Conservation (phyloP, 2,888 invertebrate species). For the Diadegma fenestrale region DNA sequence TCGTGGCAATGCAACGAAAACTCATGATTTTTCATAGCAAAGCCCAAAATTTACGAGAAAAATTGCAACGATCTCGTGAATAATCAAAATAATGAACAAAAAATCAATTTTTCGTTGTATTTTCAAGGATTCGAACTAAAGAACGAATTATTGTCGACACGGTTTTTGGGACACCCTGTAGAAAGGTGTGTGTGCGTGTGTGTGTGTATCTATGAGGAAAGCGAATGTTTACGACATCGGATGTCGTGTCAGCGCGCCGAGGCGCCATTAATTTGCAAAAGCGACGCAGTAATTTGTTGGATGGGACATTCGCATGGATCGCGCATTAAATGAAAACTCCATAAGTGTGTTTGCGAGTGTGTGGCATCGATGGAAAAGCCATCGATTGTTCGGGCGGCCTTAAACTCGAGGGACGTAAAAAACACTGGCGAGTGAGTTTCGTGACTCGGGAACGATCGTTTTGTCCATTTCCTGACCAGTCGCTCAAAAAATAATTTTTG, state of each 20-base stretch:
- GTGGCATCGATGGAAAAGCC: not conserved
- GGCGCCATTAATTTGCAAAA: slow-evolving; percentile 34
- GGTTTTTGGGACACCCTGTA: not conserved
- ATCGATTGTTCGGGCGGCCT: slow-evolving; percentile 19
- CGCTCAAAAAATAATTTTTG: too few relatives aligned
- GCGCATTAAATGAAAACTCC: slow-evolving; percentile 9
- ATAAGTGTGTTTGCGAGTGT: not conserved
- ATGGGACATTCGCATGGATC: not conserved
- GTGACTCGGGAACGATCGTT: not conserved
- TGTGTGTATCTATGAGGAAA: not conserved
- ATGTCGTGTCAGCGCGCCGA: slow-evolving; percentile 10
- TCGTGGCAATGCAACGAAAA: too few relatives aligned
- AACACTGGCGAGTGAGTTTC: not conserved
- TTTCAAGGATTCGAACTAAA: not conserved
- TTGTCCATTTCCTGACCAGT: not conserved
- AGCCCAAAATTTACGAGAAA: not conserved
- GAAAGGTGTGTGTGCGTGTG: not conserved
- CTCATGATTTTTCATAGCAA: too few relatives aligned
- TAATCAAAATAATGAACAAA: not conserved
- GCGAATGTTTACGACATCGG: slow-evolving; percentile 47
- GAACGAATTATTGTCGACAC: not conserved
- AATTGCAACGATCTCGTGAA: not conserved
- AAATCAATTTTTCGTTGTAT: not conserved
- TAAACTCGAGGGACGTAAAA: slow-evolving; percentile 1
- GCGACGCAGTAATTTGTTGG: slow-evolving; percentile 30